Percentiles rank a stretch among this genome's conserved stretches.
Conservation (phyloP, 2,797 vertebrate genomes). For the Oophaga sylvatica region DNA sequence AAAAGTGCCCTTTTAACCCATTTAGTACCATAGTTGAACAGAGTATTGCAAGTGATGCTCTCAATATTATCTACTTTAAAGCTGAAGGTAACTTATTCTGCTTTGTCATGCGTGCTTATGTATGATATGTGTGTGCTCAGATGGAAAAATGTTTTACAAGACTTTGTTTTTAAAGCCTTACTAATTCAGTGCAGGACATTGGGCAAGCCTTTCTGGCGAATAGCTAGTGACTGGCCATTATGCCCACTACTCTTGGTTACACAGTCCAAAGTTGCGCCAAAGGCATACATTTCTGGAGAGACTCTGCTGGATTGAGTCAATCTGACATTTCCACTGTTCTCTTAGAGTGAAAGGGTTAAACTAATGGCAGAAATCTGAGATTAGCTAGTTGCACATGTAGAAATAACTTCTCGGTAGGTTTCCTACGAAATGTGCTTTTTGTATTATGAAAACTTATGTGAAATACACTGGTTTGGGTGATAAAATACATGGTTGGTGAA, state of each 20-base stretch:
- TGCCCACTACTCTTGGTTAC: not conserved
- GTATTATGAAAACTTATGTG: conserved; percentile 11
- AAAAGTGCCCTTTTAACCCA: conserved; percentile 49
- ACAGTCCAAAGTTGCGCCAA: not conserved
- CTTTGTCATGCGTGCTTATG: conserved; percentile 20
- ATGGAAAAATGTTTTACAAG: conserved; percentile 3
- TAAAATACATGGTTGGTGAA: not conserved
- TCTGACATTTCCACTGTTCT: not conserved
- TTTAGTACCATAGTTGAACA: conserved; percentile 25
- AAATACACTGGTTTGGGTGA: conserved; percentile 13
- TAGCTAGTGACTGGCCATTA: not conserved
- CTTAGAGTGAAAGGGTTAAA: not conserved
- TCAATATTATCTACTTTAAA: not conserved
- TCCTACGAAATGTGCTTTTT: conserved; percentile 21
- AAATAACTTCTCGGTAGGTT: not conserved
- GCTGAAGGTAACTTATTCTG: conserved; percentile 29
- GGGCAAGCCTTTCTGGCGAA: conserved; percentile 9
- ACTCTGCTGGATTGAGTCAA: conserved; percentile 55
- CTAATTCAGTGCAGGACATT: conserved; percentile 51
- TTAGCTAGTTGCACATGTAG: conserved; percentile 3
- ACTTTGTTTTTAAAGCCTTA: conserved; percentile 36
- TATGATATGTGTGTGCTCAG: conserved; percentile 34
- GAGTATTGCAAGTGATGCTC: conserved; percentile 31
- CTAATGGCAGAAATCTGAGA: not conserved
- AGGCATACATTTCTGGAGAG: conserved; percentile 1